Evolutionary conservation across 2,113 vertebrate genomes (phyloP), one percentile per base, ranked within the genome.

Genomic region (Garra rufa): DNA sequence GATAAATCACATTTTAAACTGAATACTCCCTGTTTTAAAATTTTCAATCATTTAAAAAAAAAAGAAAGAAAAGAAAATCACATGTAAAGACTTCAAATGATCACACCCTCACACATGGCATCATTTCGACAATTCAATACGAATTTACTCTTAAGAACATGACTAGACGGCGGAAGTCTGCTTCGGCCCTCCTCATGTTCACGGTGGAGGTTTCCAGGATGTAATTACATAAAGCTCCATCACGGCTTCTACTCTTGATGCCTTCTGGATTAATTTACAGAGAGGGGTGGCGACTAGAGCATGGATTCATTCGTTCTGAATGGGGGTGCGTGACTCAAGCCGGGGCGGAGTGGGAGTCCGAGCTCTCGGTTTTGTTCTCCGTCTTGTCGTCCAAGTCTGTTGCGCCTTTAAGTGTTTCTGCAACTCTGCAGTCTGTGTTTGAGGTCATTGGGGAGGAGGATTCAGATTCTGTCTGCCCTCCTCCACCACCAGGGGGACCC

Each of bases 351-450:
- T 87, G 52, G 34, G 85, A 57, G 57, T 83, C 83, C 14, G 65
- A 82, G 48, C 74, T 81, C 34, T 87, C n/a, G 14, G 48, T 67
- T 34, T 85, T 83, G 4, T 48, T 70, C 77, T 86, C 89, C 52
- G 74, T 74, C 30, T 86, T 81, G 74, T 82, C 81, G 79, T 90
- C 84, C 67, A 88, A 88, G 89, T 93, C 92, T 78, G 84, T 79
- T 59, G 89, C 11, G 15, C 76, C 84, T 75, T 88, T 89, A 44
- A 70, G 3, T 65, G 46, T 76, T 70, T 82, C 86, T 19, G 84
- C 70, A 15, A 41, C 81, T 38, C 50, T 85, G 84, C 82, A 92
- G 91, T 93, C 91, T 87, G 88, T 91, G 44, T 89, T 83, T 43
- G 85, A 26, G 19, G 86, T 34, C 15, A 46, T 3, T 7, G 50